Evolutionary conservation across 2,888 invertebrate species (phyloP).

Genomic region (Cheilosia vernalis): DNA sequence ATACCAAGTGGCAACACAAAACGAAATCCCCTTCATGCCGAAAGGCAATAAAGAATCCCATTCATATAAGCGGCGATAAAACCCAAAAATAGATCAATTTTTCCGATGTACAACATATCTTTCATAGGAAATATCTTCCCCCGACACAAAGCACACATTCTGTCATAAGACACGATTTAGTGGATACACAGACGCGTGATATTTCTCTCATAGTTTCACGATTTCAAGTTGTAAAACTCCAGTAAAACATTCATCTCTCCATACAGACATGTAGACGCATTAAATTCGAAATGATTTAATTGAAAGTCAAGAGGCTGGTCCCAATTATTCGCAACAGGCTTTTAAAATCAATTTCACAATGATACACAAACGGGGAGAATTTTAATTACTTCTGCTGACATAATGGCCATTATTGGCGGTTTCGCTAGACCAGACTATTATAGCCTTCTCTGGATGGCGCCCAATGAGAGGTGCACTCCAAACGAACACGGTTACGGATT

Average conservation of each 20-base stretch:
- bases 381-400: conserved; percentile 68
- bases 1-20: too few species aligned
- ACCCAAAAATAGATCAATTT: too few species aligned
- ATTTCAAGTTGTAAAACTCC: neutral
- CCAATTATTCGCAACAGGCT: conserved; percentile 46
- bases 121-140: neutral
- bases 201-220: conserved; percentile 8
- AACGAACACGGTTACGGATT: too few species aligned
- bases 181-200: conserved; percentile 5
- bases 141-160: conserved; percentile 1
- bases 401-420: conserved; percentile 46
- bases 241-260: conserved; percentile 13
- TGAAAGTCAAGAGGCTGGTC: conserved; percentile 64
- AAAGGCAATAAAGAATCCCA: too few species aligned
- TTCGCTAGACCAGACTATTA: neutral
- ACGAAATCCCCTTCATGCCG: too few species aligned
- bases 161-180: neutral
- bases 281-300: conserved; percentile 60
- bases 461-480: neutral
- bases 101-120: too few species aligned
- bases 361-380: conserved; percentile 12
- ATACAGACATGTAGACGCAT: neutral
- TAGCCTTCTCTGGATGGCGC: neutral
- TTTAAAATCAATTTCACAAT: conserved; percentile 43
- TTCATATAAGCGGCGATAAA: too few species aligned